phyloP scores from a whole-genome alignment of 2,797 vertebrate genomes.

The Oreochromis grahami region DNA sequence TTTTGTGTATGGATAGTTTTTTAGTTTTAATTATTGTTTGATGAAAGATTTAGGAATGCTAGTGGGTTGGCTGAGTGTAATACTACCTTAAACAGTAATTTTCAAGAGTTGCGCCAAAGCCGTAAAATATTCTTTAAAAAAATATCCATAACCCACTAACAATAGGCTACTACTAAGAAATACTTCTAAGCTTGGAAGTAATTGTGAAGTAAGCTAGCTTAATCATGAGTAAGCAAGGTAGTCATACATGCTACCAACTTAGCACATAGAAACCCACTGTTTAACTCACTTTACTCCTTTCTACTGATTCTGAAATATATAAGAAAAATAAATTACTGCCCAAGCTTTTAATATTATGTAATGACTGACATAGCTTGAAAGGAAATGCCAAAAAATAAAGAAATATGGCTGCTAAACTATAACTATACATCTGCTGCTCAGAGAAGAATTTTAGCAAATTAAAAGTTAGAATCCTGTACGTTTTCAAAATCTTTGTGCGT shows the following conservation, averaged over 20 bases:
- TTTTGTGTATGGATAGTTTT: neutral
- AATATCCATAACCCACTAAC: neutral
- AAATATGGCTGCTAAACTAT: neutral
- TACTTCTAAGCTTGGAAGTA: neutral
- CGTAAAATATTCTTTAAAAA: neutral
- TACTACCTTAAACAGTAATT: neutral
- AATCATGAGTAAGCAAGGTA: neutral
- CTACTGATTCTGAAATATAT: neutral
- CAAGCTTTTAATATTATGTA: neutral
- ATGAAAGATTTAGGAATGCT: neutral
- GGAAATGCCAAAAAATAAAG: rapidly evolving
- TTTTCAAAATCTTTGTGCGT: neutral
- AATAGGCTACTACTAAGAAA: neutral
- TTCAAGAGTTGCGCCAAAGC: neutral
- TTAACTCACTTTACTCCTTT: neutral
- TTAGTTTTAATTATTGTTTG: neutral
- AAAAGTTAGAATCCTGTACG: neutral
- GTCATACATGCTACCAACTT: neutral
- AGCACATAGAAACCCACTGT: neutral
- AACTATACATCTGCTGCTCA: neutral
- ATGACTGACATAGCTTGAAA: neutral
- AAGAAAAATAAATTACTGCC: neutral
- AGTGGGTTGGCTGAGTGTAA: neutral
- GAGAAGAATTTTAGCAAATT: neutral
- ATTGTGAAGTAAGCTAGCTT: neutral